phyloP scores from a whole-genome alignment of 2,113 vertebrate genomes.

The Suricata suricatta region DNA sequence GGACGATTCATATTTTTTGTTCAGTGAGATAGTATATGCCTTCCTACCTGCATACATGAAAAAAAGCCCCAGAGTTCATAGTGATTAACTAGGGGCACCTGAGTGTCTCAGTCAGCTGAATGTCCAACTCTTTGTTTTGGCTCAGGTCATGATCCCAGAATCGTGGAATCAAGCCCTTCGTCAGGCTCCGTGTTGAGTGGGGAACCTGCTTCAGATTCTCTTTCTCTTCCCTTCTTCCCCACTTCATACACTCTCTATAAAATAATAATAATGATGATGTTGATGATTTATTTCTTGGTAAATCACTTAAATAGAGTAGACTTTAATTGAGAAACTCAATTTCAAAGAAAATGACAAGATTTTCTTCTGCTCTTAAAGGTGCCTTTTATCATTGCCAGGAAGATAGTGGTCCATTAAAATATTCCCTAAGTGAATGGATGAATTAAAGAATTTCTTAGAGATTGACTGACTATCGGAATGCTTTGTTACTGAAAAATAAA shows the following conservation, averaged over 20 bases:
- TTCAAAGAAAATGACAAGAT: not conserved
- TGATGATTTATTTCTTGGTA: not conserved
- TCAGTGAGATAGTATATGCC: not conserved
- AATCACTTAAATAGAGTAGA: not conserved
- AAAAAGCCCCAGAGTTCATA: not conserved
- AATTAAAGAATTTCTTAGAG: constrained; percentile 14
- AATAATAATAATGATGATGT: too few species aligned
- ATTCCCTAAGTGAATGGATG: not conserved
- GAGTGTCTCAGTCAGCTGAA: too few species aligned
- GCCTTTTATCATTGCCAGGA: not conserved
- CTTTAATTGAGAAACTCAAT: not conserved
- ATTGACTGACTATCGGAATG: constrained; percentile 16
- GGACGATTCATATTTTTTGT: not conserved
- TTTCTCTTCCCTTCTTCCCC: too few species aligned
- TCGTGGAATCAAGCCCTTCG: too few species aligned
- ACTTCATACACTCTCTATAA: too few species aligned
- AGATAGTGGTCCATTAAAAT: constrained; percentile 26
- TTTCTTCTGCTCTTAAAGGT: constrained; percentile 19
- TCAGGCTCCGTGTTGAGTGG: too few species aligned
- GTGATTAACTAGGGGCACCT: not conserved
- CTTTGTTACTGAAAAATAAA: not conserved
- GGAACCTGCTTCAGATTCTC: too few species aligned
- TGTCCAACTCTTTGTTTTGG: too few species aligned
- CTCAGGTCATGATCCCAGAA: too few species aligned
- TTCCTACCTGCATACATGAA: not conserved